These are phyloP conservation scores for Sebastes hubbsi DNA, from an alignment of 2,797 vertebrate genomes.

Conservation along the genomic window DNA sequence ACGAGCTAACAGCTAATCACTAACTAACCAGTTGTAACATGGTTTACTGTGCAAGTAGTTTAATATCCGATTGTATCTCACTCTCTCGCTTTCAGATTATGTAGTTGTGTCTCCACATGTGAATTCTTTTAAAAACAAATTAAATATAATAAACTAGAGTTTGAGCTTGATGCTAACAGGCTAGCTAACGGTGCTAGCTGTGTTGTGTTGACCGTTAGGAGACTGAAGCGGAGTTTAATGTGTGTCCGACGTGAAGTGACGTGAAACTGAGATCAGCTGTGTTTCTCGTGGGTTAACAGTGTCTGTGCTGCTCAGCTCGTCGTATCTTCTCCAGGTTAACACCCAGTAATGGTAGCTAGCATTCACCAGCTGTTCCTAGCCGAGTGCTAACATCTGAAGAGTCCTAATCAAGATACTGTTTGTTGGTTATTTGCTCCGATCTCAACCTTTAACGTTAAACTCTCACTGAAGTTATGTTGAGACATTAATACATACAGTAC, in stretches of 20 bases:
- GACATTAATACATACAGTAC: rapidly evolving
- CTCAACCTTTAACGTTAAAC: not conserved
- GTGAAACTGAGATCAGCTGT: not conserved
- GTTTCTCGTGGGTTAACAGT: not conserved
- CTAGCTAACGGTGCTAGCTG: conserved; percentile 33
- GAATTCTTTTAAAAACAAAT: not conserved
- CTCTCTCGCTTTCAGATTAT: rapidly evolving
- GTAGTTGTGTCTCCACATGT: not conserved
- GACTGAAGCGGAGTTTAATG: not conserved
- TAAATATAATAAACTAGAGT: conserved; percentile 3
- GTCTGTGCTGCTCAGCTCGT: not conserved
- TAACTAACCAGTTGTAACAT: too few relatives aligned
- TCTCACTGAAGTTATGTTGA: not conserved
- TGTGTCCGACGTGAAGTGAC: not conserved
- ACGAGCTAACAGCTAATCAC: too few relatives aligned
- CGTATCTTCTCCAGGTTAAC: conserved; percentile 12
- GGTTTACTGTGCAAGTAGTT: not conserved
- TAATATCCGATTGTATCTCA: not conserved
- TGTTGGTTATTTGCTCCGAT: not conserved
- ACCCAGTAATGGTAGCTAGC: conserved; percentile 22
- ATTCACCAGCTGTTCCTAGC: conserved; percentile 38
- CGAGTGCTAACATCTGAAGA: conserved; percentile 44
- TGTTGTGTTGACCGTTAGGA: not conserved
- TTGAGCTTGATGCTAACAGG: conserved; percentile 51
- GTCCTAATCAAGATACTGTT: not conserved